Evolutionary conservation across 2,113 vertebrate genomes (phyloP), one percentile per base, ranked within the genome.

Genomic region (Burhinus oedicnemus): DNA sequence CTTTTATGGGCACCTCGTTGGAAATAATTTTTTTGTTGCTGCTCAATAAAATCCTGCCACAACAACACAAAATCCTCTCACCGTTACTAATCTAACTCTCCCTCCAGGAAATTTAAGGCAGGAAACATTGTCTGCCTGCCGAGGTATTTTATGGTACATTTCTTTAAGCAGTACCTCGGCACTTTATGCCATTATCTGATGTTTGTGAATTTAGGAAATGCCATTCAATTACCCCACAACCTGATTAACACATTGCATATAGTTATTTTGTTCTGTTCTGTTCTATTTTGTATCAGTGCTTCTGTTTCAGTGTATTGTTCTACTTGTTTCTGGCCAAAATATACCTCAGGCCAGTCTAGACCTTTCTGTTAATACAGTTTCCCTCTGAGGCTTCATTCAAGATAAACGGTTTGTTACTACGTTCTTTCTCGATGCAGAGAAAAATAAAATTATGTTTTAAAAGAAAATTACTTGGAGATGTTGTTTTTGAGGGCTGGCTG

Each of bases 31-130:
- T 91, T 89, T 91, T 87, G 70, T 82, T 93, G 84, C 82, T 76
- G 78, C 95, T 95, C 69, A 93, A 74, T 91, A 95, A 96, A 97
- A 93, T 77, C 84, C 22, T 96, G 75, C 82, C 84, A 87, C 93
- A 90, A 87, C 93, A 91, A 36, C 81, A 90, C 81, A 96, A 84
- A 96, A 94, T 94, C 84, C 75, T 94, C 85, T 95, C 96, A 91
- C 94, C 89, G 68, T 96, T 87, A 89, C 87, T 96, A 96, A 96
- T 96, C 71, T 96, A 93, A 96, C 93, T 94, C 85, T 95, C 92
- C 96, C 96, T 88, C 85, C 90, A 96, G 95, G 96, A 97, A 90
- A 95, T 95, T 91, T 92, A 70, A 96, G 85, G 92, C 87, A 93
- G 95, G 71, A 96, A 94, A 90, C 36, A 32, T 86, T 88, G 84